phyloP scores from a whole-genome alignment of 2,797 vertebrate genomes.

The Phylloscopus collybita region DNA sequence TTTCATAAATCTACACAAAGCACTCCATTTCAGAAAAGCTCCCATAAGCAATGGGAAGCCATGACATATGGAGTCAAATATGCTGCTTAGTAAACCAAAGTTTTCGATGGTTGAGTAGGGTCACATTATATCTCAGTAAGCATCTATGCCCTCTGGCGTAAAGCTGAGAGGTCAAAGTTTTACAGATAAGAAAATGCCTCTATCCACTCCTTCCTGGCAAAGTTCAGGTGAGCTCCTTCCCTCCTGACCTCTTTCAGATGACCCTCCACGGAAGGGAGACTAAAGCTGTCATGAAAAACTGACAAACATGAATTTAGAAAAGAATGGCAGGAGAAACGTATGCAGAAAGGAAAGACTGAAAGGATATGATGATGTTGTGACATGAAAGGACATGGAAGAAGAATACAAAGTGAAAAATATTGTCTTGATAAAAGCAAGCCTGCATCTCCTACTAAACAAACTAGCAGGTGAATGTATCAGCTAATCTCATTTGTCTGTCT shows the following conservation, averaged over 20 bases:
- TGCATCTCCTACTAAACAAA: neutral
- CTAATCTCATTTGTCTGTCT: neutral
- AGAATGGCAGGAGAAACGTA: neutral
- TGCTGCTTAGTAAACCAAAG: neutral
- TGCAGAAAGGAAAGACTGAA: neutral
- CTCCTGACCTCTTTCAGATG: neutral
- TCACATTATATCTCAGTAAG: neutral
- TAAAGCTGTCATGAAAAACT: neutral
- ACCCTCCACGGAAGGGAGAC: neutral
- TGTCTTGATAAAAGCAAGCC: neutral
- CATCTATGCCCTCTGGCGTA: slow-evolving; percentile 7
- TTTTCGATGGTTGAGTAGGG: neutral
- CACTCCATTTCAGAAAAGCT: neutral
- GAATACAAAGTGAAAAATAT: neutral
- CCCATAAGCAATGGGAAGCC: neutral
- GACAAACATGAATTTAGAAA: neutral
- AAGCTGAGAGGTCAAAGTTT: neutral
- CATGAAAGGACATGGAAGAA: neutral
- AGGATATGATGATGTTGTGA: neutral
- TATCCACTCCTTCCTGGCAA: neutral
- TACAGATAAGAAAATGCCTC: slow-evolving; percentile 39
- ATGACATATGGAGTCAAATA: neutral
- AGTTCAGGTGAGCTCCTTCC: slow-evolving; percentile 1
- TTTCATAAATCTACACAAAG: neutral
- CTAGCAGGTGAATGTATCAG: neutral